phyloP scores from a whole-genome alignment of 2,888 invertebrate species.

The Hipparchia sbordonii region DNA sequence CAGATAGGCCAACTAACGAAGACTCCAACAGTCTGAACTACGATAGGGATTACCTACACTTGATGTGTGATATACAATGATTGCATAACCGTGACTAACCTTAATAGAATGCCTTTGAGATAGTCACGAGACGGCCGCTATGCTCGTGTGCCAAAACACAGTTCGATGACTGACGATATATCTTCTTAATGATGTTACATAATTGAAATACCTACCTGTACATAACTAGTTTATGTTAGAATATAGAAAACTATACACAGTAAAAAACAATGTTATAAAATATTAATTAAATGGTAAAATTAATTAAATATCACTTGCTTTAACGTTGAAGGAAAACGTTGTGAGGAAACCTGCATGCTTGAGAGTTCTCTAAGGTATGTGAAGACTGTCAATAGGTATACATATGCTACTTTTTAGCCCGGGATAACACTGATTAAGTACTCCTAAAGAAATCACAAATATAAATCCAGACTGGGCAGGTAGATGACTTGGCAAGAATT shows the following conservation, averaged over 20 bases:
- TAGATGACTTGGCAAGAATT: too few species aligned
- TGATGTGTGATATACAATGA: constrained; percentile 14
- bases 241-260: neutral
- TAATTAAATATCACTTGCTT: too few species aligned
- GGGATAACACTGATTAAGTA: too few species aligned
- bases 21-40: too few species aligned
- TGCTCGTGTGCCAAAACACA: constrained; percentile 46
- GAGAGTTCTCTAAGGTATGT: too few species aligned
- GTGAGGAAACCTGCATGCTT: too few species aligned
- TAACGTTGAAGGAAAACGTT: too few species aligned
- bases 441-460: too few species aligned
- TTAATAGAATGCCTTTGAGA: constrained; percentile 43
- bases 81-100: constrained; percentile 56
- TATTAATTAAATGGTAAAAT: neutral
- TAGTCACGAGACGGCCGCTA: constrained; percentile 54
- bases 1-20: too few species aligned
- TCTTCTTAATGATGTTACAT: constrained; percentile 26
- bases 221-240: neutral
- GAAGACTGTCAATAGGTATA: too few species aligned
- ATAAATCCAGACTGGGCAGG: too few species aligned
- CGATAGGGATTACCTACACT: neutral
- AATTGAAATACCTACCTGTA: neutral
- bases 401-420: too few species aligned
- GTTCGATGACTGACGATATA: constrained; percentile 37
- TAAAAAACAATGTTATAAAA: neutral